These are phyloP conservation scores for Ormyrus pomaceus DNA, from an alignment of 2,888 invertebrate species.

Conservation along the genomic window DNA sequence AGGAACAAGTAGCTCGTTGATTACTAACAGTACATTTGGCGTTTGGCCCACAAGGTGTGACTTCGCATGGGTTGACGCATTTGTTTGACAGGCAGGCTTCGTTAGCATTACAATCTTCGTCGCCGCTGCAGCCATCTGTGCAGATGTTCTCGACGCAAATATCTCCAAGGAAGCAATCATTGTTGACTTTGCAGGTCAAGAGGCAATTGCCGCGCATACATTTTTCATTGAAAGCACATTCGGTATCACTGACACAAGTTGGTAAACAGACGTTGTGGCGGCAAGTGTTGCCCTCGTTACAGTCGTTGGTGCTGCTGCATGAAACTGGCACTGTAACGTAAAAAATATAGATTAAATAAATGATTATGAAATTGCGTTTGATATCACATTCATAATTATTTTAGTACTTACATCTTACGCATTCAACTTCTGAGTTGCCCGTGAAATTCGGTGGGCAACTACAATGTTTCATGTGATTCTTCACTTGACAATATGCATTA, in stretches of 20 bases:
- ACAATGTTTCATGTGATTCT: constrained; percentile 86
- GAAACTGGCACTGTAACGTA: constrained; percentile 83
- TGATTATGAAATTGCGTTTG: neutral
- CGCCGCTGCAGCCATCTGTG: constrained; percentile 89
- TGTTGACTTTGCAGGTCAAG: constrained; percentile 92
- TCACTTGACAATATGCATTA: constrained; percentile 86
- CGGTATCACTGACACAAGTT: constrained; percentile 84
- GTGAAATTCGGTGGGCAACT: constrained; percentile 91
- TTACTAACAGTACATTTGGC: constrained; percentile 88
- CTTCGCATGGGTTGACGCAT: constrained; percentile 86
- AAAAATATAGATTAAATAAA: neutral
- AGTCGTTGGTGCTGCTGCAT: constrained; percentile 84
- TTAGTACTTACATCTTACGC: constrained; percentile 85
- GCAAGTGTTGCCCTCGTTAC: constrained; percentile 84
- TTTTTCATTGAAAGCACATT: constrained; percentile 93
- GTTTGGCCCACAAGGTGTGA: constrained; percentile 90
- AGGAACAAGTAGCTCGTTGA: constrained; percentile 89
- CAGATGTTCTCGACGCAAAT: constrained; percentile 92
- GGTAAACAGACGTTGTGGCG: constrained; percentile 90
- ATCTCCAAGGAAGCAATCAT: constrained; percentile 94
- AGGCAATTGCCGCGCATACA: constrained; percentile 89
- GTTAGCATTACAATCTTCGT: constrained; percentile 91
- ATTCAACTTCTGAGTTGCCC: constrained; percentile 89
- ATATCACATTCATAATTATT: neutral
- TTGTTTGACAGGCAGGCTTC: constrained; percentile 89